phyloP scores from a whole-genome alignment of 2,797 vertebrate species.

The Helicolenus hilgendorfi region DNA sequence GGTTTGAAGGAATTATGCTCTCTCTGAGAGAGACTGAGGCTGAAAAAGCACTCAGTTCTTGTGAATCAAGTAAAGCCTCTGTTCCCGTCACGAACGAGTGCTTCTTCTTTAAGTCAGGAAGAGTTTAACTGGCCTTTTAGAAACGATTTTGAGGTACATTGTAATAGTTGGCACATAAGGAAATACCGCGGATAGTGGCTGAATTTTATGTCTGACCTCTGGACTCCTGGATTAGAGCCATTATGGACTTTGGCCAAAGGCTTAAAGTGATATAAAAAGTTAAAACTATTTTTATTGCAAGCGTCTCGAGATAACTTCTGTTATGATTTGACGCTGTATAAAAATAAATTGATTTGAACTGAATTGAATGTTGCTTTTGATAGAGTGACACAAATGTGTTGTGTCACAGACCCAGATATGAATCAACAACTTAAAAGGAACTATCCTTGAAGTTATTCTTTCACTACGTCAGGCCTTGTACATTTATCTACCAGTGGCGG shows the following conservation, averaged over 20 bases:
- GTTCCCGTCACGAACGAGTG: accelerated
- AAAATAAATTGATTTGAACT: no score
- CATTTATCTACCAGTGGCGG: background rate
- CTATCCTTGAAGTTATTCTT: background rate
- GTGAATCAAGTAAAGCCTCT: background rate
- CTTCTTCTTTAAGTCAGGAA: background rate
- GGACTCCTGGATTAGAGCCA: background rate
- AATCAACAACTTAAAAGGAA: background rate
- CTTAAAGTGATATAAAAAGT: background rate
- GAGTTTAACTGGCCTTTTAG: conserved; percentile 14
- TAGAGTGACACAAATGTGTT: background rate
- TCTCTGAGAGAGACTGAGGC: background rate
- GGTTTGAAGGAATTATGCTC: background rate
- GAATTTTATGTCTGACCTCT: conserved; percentile 20
- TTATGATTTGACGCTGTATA: no score
- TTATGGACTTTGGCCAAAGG: conserved; percentile 6
- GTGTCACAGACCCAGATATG: background rate
- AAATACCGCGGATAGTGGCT: background rate
- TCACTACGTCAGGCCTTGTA: background rate
- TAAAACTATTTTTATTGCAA: conserved; percentile 5
- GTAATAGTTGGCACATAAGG: background rate
- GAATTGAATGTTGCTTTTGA: background rate
- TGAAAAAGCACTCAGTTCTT: background rate
- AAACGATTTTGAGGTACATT: conserved; percentile 17
- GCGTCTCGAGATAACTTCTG: no score